Evolutionary conservation across 2,888 invertebrate species (phyloP), one percentile per base, ranked within the genome.

Genomic region (Nesidiocoris tenuis): DNA sequence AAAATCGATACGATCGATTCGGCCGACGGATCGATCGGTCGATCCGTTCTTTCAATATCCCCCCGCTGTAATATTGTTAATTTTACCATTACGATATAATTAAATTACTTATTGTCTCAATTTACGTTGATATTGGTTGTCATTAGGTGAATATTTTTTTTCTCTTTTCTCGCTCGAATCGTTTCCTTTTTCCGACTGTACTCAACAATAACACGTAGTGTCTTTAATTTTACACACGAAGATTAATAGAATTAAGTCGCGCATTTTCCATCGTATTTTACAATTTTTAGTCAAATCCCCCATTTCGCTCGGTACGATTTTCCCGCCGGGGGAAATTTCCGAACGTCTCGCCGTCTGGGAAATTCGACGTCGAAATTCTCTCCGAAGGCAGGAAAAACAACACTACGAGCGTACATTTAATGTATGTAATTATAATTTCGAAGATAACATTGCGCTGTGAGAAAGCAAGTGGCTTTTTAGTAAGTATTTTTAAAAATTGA

Each of bases 381-480:
- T n/a, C n/a, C n/a, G n/a, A n/a, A n/a, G n/a, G n/a, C n/a, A n/a
- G n/a, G n/a, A n/a, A n/a, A n/a, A n/a, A 39, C 5, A 39, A 39
- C 39, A 39, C 39, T 39, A 39, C 12, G 39, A 39, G 39, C 12
- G 39, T 39, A 39, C 39, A 39, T 59, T 3, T 59, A 59, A 18
- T 59, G 59, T 39, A 70, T 70, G 63, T 72, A 72, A 72, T 72
- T 61, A 78, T 78, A 39, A 77, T 78, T 78, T 78, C 75, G 67
- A 78, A 78, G 68, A 78, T 77, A 78, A 78, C 78, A 78, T 65
- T 78, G 78, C 76, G 78, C 78, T 78, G 78, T 78, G 78, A 78
- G 78, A 70, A 78, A 78, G 78, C 77, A 78, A 78, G 78, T 78
- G 78, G 78, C 78, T 78, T 78, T 78, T 78, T 78, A 78, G 77